Evolutionary conservation across 2,797 vertebrate species (phyloP), one percentile per base, ranked within the genome.

Genomic region (Malurus leucopterus): DNA sequence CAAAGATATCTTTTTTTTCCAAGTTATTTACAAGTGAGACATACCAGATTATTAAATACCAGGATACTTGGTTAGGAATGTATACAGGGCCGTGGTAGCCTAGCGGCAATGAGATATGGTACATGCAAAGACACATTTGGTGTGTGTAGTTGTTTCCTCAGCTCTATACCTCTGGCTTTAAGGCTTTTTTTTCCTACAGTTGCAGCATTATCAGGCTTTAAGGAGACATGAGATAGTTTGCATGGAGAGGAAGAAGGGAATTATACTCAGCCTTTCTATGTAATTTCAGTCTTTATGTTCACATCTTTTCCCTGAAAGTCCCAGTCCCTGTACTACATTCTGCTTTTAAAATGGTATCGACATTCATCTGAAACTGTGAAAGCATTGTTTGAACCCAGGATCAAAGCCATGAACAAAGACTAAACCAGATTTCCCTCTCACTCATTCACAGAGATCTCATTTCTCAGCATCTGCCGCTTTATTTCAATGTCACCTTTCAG

Each of bases 401-500:
- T 84, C 53, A 86, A 89, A 84, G 73, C 70, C 53, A 46, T 6
- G n/a, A 87, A 34, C n/a, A 73, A 87, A 89, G 67, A 29, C 73
- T 69, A 50, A 68, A 84, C 55, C 49, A 84, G 49, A 67, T 64
- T 84, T 88, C 34, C 24, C 13, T 85, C 76, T 92, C 46, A 9
- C 32, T 58, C 44, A 54, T 76, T 85, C 61, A 51, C 46, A 86
- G 67, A 88, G 38, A 63, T 70, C 57, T 54, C 7, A 8, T 81
- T 85, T 91, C 68, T 89, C 80, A 54, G 77, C 38, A 63, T 76
- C 64, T 89, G 67, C 71, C 0, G 0, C 54, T 92, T 91, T 90
- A 73, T 88, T 93, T 92, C 78, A 91, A 58, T 86, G 91, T 91
- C 88, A 94, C 73, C 54, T 94, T 90, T 81, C 84, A 79, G 59